These are phyloP conservation scores for Drosophila ercepeae DNA, from an alignment of 1,140 invertebrate genomes.

Conservation along the genomic window DNA sequence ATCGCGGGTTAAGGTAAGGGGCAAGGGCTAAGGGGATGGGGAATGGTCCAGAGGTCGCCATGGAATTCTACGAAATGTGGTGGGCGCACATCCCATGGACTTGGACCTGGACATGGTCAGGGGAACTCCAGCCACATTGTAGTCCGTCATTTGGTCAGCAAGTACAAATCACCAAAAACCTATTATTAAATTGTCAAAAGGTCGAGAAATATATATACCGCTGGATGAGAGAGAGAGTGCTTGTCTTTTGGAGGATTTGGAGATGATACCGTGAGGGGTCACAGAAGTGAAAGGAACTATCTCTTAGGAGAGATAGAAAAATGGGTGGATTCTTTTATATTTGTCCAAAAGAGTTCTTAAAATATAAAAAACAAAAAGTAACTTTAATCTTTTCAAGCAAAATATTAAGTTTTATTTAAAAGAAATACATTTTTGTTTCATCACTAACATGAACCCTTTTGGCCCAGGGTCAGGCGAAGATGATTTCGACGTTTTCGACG, in stretches of 20 bases:
- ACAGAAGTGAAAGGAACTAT: background rate
- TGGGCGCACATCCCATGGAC: slow-evolving; percentile 50
- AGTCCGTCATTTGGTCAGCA: slow-evolving; percentile 76
- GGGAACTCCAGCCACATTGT: slow-evolving; percentile 34
- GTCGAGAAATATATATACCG: slow-evolving; percentile 70
- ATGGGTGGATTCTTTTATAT: background rate
- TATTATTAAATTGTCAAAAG: slow-evolving; percentile 84
- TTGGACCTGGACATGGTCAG: background rate
- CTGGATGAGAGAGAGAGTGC: slow-evolving; percentile 16
- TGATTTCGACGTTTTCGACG: slow-evolving; percentile 54
- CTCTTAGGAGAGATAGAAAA: background rate
- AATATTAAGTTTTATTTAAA: background rate
- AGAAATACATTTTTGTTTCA: background rate
- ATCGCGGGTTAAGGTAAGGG: background rate
- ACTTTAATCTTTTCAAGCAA: too few relatives aligned
- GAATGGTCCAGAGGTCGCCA: slow-evolving; percentile 20
- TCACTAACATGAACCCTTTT: slow-evolving; percentile 30
- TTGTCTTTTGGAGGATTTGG: background rate
- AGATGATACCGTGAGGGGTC: slow-evolving; percentile 35
- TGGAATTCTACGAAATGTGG: slow-evolving; percentile 76
- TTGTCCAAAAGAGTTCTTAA: too few relatives aligned
- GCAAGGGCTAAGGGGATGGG: background rate
- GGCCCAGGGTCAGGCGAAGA: slow-evolving; percentile 41
- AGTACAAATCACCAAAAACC: slow-evolving; percentile 57
- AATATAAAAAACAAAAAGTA: too few relatives aligned